Conservation (phyloP, 1,140 invertebrate species). For the Polypedilum pembai region DNA sequence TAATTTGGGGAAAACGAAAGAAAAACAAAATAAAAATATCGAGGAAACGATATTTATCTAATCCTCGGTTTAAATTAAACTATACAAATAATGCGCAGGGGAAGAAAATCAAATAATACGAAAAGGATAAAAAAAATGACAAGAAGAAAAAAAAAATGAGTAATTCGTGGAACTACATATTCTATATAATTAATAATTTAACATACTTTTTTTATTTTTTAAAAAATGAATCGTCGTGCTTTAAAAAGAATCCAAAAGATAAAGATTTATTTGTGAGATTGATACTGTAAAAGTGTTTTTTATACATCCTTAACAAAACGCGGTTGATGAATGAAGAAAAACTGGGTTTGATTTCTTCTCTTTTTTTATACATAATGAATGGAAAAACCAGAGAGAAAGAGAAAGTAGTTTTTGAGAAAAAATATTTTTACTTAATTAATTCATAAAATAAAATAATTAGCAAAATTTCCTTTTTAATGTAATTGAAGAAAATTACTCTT, state of each 20-base stretch:
- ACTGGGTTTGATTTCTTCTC: no score
- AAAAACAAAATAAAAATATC: no score
- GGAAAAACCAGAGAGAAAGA: not conserved
- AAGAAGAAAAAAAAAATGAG: not conserved
- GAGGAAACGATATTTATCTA: not conserved
- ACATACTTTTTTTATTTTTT: not conserved
- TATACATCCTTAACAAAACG: not conserved
- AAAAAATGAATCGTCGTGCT: conserved; percentile 1
- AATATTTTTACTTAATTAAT: conserved; percentile 22
- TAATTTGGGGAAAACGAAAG: not conserved
- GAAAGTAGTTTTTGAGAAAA: conserved; percentile 1
- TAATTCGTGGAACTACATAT: not conserved
- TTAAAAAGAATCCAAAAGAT: not conserved
- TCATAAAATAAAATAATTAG: conserved; percentile 13
- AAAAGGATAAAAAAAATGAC: not conserved
- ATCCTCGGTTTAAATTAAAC: not conserved
- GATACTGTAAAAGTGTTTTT: conserved; percentile 5
- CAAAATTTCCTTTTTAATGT: not conserved
- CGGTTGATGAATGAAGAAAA: no score
- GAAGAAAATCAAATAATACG: conserved; percentile 1
- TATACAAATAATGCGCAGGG: conserved; percentile 16
- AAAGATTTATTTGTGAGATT: conserved; percentile 2
- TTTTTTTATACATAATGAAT: not conserved
- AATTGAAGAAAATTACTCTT: not conserved
- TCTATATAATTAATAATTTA: not conserved